phyloP scores from a whole-genome alignment of 2,113 vertebrate species.

The Heterocephalus glaber region DNA sequence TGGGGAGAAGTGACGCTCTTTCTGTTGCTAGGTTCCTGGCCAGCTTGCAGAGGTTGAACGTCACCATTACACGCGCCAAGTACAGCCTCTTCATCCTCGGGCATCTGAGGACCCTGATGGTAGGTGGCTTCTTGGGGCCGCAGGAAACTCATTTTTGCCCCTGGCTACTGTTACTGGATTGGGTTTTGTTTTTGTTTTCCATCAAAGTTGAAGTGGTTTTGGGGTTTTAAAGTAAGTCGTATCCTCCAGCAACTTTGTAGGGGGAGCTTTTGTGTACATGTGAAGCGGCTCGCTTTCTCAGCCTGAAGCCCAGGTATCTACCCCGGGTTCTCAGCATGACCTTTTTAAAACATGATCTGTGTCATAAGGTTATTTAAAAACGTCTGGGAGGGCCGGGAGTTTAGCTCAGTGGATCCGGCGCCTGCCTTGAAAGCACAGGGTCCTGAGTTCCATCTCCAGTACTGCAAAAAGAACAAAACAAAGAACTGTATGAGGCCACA shows the following conservation, averaged over 20 bases:
- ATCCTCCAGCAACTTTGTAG: background rate
- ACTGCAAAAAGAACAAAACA: background rate
- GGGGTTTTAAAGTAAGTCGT: background rate
- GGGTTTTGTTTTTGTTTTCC: background rate
- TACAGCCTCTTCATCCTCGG: constrained; percentile 93
- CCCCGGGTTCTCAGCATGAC: background rate
- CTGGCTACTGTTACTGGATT: too few species aligned
- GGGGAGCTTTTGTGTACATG: background rate
- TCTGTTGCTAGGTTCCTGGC: constrained; percentile 87
- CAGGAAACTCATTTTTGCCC: background rate
- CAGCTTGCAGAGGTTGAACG: constrained; percentile 90
- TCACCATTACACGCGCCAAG: constrained; percentile 91
- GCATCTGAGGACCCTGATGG: constrained; percentile 89
- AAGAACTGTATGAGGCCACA: background rate
- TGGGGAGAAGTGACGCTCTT: background rate
- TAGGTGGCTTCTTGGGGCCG: constrained; percentile 73
- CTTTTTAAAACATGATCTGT: background rate
- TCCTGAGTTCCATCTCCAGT: too few species aligned
- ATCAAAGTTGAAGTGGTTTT: background rate
- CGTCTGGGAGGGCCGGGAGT: too few species aligned
- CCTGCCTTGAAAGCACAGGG: too few species aligned
- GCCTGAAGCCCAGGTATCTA: background rate
- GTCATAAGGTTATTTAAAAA: background rate
- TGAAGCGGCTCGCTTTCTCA: background rate
- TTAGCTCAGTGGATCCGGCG: too few species aligned